Conservation (phyloP, 2,797 vertebrate genomes). For the Argentina silus region DNA sequence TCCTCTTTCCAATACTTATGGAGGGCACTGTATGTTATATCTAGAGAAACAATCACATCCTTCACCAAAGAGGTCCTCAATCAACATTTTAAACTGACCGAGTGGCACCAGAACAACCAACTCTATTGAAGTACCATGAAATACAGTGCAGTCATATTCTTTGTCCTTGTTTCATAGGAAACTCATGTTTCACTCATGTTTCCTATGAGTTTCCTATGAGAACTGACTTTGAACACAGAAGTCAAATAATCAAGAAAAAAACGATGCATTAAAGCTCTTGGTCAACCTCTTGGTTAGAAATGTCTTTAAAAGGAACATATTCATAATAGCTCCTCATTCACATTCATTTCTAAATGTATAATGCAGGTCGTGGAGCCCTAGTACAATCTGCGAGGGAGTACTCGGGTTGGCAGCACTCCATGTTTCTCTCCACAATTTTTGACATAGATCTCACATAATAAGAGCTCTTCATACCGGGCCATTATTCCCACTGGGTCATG, state of each 20-base stretch:
- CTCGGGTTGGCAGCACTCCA: conserved; percentile 14
- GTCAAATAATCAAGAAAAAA: background rate
- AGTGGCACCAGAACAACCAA: too few species aligned
- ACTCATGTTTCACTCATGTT: too few species aligned
- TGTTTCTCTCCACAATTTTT: conserved; percentile 36
- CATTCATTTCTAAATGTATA: conserved; percentile 49
- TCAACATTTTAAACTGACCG: too few species aligned
- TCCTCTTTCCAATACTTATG: too few species aligned
- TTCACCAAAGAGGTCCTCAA: too few species aligned
- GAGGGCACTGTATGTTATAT: too few species aligned
- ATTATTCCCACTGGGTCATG: conserved; percentile 63
- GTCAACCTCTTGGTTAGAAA: conserved; percentile 30
- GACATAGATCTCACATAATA: conserved; percentile 57
- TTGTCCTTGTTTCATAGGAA: background rate
- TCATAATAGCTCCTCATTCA: conserved; percentile 47
- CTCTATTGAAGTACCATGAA: too few species aligned
- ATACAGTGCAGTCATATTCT: background rate
- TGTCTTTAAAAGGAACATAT: conserved; percentile 43
- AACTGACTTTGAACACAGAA: background rate
- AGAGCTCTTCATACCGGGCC: conserved; percentile 55
- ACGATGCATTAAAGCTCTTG: background rate
- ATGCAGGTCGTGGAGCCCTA: conserved; percentile 47
- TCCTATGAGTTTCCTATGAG: background rate
- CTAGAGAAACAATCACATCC: too few species aligned
- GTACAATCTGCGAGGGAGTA: conserved; percentile 55